These are phyloP conservation scores for Porphyrio hochstetteri DNA, from an alignment of 2,113 vertebrate genomes.

Conservation along the genomic window DNA sequence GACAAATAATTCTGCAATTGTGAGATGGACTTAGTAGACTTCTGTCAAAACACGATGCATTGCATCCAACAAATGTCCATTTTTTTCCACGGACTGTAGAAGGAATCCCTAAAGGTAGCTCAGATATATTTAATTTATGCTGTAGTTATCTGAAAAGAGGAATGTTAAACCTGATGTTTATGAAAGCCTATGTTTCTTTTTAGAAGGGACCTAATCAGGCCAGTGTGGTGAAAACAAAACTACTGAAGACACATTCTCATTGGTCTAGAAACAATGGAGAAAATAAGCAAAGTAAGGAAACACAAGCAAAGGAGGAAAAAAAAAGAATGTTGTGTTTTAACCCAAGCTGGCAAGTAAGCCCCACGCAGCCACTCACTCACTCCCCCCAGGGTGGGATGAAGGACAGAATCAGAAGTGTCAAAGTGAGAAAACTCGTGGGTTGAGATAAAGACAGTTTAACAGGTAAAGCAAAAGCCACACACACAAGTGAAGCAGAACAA, in stretches of 20 bases:
- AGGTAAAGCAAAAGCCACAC: too few relatives aligned
- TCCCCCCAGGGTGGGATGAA: too few relatives aligned
- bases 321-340: background rate
- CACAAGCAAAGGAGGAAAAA: background rate
- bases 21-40: background rate
- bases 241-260: background rate
- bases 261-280: background rate
- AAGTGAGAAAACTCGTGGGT: too few relatives aligned
- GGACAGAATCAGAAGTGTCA: too few relatives aligned
- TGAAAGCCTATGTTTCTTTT: background rate
- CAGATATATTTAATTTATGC: background rate
- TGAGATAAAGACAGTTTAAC: too few relatives aligned
- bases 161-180: background rate
- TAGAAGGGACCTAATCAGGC: background rate
- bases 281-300: background rate
- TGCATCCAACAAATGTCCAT: background rate
- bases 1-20: background rate
- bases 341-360: too few relatives aligned
- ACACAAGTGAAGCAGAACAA: too few relatives aligned
- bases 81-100: background rate
- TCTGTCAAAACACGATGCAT: background rate
- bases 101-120: background rate
- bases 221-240: background rate
- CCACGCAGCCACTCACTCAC: too few relatives aligned
- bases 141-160: background rate